Conservation (phyloP, 2,888 invertebrate species). For the Synanthedon formicaeformis region DNA sequence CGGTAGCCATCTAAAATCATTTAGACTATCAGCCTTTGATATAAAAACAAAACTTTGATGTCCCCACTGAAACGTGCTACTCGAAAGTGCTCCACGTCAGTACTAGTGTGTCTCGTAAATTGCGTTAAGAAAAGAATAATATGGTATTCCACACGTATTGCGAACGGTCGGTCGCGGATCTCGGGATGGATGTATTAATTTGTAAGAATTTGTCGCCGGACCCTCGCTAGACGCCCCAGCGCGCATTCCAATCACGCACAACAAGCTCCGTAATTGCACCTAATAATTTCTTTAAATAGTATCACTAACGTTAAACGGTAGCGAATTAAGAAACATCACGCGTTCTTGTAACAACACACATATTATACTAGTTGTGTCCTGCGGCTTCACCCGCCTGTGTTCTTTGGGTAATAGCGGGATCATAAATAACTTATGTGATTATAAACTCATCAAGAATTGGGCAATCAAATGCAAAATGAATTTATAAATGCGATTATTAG, state of each 20-base stretch:
- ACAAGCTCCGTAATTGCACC: constrained; percentile 68
- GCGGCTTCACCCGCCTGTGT: too few relatives aligned
- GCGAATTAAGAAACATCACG: background rate
- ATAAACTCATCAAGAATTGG: too few relatives aligned
- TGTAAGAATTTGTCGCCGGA: constrained; percentile 68
- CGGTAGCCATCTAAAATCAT: too few relatives aligned
- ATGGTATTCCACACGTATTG: constrained; percentile 63
- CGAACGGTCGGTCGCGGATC: constrained; percentile 32
- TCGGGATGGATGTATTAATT: constrained; percentile 67
- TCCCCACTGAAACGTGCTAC: background rate
- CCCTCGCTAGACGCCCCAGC: constrained; percentile 38
- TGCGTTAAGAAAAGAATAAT: constrained; percentile 40
- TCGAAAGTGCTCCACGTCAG: constrained; percentile 35
- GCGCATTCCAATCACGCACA: constrained; percentile 68
- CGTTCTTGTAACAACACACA: too few relatives aligned
- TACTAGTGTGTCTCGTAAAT: constrained; percentile 25
- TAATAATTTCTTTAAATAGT: constrained; percentile 69
- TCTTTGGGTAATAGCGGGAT: too few relatives aligned
- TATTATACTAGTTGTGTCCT: too few relatives aligned
- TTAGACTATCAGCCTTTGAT: too few relatives aligned
- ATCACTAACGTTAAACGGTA: constrained; percentile 7
- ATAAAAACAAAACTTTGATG: too few relatives aligned
- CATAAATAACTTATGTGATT: too few relatives aligned
- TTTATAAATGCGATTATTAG: too few relatives aligned
- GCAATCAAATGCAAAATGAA: too few relatives aligned